Base-by-base conservation (phyloP, 1,140 invertebrate species). In the Ephestia elutella region DNA sequence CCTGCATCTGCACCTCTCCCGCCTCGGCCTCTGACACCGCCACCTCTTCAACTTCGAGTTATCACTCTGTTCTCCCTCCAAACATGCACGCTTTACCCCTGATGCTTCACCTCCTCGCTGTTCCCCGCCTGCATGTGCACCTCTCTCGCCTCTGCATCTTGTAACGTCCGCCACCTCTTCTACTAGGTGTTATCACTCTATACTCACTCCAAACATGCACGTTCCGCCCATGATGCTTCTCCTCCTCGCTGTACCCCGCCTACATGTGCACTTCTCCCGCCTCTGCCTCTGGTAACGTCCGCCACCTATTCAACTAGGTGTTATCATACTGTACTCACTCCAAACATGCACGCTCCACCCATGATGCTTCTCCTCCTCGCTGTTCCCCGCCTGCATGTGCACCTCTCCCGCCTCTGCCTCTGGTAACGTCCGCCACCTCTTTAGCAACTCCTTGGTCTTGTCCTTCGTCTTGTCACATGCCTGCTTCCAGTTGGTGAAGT, bases 321-420 rank as follows among this genome's bases (percentile, higher is more conserved):
- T 25, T 25, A 25, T 25, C 2, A 25, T 3, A 3, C 7, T 3
- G 25, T 62, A 89, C 91, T 91, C 85, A 93, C 93, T 92, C 92
- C 92, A 93, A 58, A 93, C 91, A 70, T 93, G 92, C 13, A 93
- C 92, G 73, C 92, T 93, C 93, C 92, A 93, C 32, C 91, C 90
- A 38, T 82, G 78, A 51, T 78, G 70, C 35, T 79, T 80, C 15
- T 79, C 82, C 5, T 78, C 75, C 3, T 87, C 82, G 30, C 76
- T 78, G 17, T 76, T 71, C 5, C 79, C 79, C 30, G 68, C 63
- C 60, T 80, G 73, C 75, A 81, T 86, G 54, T 76, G 78, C 28
- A 58, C 71, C 21, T 75, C 80, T 28, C 70, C 70, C 5, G 71
- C 74, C 56, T 90, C 90, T 32, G 85, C 85, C 70, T 92, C 92